phyloP scores from a whole-genome alignment of 2,888 invertebrate genomes.

The Drosophila tripunctata region DNA sequence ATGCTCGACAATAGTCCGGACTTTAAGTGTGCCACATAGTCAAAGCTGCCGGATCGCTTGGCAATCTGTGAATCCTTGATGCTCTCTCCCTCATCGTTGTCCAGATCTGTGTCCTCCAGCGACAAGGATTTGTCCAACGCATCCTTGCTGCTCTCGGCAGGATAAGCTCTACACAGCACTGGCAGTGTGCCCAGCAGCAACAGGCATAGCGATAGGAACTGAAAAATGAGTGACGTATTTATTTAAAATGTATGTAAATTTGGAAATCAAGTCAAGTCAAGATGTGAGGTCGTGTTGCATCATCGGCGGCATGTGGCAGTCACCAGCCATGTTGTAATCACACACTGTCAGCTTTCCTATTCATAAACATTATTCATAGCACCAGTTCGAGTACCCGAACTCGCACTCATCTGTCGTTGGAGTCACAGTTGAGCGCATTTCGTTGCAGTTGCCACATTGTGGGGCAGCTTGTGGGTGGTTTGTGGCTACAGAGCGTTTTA shows the following conservation, averaged over 20 bases:
- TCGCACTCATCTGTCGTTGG: slow-evolving; percentile 10
- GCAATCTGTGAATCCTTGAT: slow-evolving; percentile 79
- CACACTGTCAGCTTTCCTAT: slow-evolving; percentile 17
- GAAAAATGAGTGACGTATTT: neutral
- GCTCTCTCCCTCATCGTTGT: slow-evolving; percentile 79
- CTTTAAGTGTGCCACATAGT: slow-evolving; percentile 82
- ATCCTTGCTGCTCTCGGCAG: slow-evolving; percentile 46
- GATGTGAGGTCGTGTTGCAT: slow-evolving; percentile 47
- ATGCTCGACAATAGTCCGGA: slow-evolving; percentile 82
- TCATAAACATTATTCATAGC: slow-evolving; percentile 20
- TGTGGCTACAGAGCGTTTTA: slow-evolving; percentile 31
- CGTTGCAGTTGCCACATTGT: slow-evolving; percentile 24
- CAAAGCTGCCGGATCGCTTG: slow-evolving; percentile 83
- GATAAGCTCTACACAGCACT: slow-evolving; percentile 74
- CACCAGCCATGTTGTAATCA: slow-evolving; percentile 58
- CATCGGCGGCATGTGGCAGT: slow-evolving; percentile 30
- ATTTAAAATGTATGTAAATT: neutral
- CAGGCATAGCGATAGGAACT: slow-evolving; percentile 66
- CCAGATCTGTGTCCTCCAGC: slow-evolving; percentile 77
- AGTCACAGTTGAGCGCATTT: slow-evolving; percentile 42
- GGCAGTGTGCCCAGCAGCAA: slow-evolving; percentile 68
- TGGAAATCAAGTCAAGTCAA: slow-evolving; percentile 11
- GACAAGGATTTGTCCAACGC: slow-evolving; percentile 68
- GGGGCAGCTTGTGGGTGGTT: slow-evolving; percentile 14
- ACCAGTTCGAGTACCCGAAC: slow-evolving; percentile 21